Conservation (phyloP, 2,113 vertebrate genomes). For the Tringa solitaria region DNA sequence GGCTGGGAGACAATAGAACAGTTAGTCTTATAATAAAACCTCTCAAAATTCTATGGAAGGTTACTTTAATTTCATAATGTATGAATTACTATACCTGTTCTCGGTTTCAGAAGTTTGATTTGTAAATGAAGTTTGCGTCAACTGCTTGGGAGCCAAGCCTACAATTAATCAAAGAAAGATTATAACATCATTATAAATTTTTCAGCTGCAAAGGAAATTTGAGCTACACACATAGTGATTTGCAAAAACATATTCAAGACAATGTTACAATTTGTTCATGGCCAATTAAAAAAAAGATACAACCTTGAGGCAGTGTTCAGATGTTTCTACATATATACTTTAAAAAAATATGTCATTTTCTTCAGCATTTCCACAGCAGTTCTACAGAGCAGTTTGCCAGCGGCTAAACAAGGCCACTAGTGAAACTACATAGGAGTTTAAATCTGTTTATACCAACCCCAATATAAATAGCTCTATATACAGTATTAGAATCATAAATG, state of each 20-base stretch:
- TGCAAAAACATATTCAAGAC: not conserved
- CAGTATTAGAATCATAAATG: not conserved
- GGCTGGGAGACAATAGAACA: not conserved
- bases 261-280: not conserved
- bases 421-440: not conserved
- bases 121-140: slow-evolving; percentile 46
- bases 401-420: not conserved
- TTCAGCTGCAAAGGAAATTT: not conserved
- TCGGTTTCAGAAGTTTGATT: slow-evolving; percentile 65
- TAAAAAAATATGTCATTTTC: not conserved
- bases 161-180: slow-evolving; percentile 62
- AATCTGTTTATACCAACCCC: not conserved
- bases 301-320: not conserved
- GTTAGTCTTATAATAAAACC: not conserved
- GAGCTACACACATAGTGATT: not conserved
- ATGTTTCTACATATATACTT: not conserved
- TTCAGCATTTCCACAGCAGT: not conserved
- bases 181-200: not conserved
- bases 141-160: slow-evolving; percentile 70
- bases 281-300: not conserved
- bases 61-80: not conserved
- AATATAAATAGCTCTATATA: not conserved
- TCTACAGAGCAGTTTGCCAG: not conserved
- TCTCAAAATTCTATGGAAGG: not conserved
- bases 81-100: slow-evolving; percentile 67